Evolutionary conservation across 2,888 invertebrate genomes (phyloP).

Genomic region (Piscicola geometra): DNA sequence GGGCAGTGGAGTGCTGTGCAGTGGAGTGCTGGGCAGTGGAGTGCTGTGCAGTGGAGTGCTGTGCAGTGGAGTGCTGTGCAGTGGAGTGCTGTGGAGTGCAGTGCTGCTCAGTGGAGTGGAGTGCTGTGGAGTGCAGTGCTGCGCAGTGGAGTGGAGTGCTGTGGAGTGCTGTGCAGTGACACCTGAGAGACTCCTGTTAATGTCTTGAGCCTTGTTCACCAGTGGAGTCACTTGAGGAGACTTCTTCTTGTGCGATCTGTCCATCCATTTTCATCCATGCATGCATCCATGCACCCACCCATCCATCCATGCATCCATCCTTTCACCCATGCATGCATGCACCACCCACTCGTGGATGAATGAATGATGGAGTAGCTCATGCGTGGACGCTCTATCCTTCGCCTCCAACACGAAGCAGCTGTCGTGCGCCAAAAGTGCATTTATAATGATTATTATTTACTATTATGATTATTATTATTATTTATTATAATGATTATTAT

Average conservation of each 20-base stretch:
- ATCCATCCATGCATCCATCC: too few species aligned
- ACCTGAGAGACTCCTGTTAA: conserved; percentile 2
- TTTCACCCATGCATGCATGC: too few species aligned
- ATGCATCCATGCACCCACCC: too few species aligned
- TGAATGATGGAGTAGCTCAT: background rate
- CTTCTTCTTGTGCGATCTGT: conserved; percentile 11
- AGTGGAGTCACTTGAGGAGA: background rate
- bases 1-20: too few species aligned
- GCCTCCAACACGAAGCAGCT: conserved; percentile 6
- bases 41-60: too few species aligned
- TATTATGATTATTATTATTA: too few species aligned
- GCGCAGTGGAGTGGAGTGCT: background rate
- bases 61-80: too few species aligned
- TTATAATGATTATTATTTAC: background rate
- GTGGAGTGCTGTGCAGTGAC: background rate
- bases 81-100: too few species aligned
- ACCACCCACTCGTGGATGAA: background rate
- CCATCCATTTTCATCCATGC: too few species aligned
- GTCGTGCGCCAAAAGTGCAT: background rate
- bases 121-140: too few species aligned
- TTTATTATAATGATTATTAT: background rate
- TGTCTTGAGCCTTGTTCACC: background rate
- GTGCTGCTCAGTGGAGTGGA: too few species aligned
- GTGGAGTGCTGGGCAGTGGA: too few species aligned
- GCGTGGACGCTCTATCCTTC: background rate